Evolutionary conservation across 1,140 invertebrate species (phyloP), one percentile per base, ranked within the genome.

Genomic region (Marisa cornuarietis): DNA sequence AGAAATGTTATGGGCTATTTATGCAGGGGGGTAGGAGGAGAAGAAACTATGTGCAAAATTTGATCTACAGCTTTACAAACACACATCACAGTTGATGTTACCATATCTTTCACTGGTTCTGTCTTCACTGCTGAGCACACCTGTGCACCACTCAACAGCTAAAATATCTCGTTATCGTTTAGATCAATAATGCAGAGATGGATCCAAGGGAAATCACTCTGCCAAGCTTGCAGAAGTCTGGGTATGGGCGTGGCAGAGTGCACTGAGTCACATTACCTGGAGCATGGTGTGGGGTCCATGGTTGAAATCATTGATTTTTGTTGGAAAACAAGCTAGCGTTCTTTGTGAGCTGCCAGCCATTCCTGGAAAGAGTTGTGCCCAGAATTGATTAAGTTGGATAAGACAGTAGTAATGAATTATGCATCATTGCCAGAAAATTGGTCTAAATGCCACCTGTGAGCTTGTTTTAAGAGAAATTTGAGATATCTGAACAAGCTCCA

Each of bases 291-390:
- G 65, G 22, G 65, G 65, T 31, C 65, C 65, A 31, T 68, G 65
- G 22, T 68, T 68, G 65, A 68, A 68, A 68, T 68, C 65, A 68
- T 68, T 68, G 65, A 68, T 68, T 68, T 63, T 68, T 68, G 65
- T 68, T 68, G 11, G 22, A n/a, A 24, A 68, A 31, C 22, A n/a
- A 68, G 65, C 65, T 22, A n/a, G 65, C 11, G 6, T 68, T 68
- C 65, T 68, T 68, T 68, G 65, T 68, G 65, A 31, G 65, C 65
- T 31, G 65, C 65, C 65, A 68, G 65, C 65, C 26, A 68, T 31
- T 31, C 65, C n/a, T n/a, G 65, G 65, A 68, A 31, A 31, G 65
- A 68, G 65, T 31, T 68, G 65, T 68, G 65, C 65, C 54, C 54
- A 58, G 54, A 58, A 58, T 58, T 58, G 54, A 58, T 58, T 58